Evolutionary conservation across 2,888 invertebrate genomes (phyloP), one percentile per base, ranked within the genome.

Genomic region (Rhagium mordax): DNA sequence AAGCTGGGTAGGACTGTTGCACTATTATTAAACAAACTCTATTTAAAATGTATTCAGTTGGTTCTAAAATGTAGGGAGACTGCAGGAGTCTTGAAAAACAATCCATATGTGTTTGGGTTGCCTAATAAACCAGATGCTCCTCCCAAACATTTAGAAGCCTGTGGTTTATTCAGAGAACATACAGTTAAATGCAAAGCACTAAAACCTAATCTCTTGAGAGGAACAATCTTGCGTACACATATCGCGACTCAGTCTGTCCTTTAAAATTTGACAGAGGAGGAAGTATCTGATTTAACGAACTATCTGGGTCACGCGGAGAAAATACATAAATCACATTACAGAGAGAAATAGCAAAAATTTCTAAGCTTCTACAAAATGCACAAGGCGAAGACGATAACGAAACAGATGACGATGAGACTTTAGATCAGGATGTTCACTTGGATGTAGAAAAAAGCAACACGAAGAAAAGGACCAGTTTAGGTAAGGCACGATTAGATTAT

Each of bases 201-300:
- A 61, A 47, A 75, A 13, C 82, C 81, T 13, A 6, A 48, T 27
- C 51, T 74, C 2, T 74, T 84, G 15, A 77, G 79, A 47, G 79
- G 78, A 20, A 82, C 82, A 5, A 71, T 21, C 6, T 60, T 82
- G 1, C 61, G 81, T 16, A 83, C 81, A 71, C 82, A 82, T 68
- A 78, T 81, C 16, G 82, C 82, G 0, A 81, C 82, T n/a, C 72
- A 77, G 15, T 77, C 76, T 16, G 74, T 64, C 5, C 16, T 65
- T 41, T 49, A 74, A 16, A 48, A 71, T 77, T 18, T 76, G 7
- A 18, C 15, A 33, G 77, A 74, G 8, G 20, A 47, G 13, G 61
- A 68, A 51, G 47, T 74, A 41, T 21, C 66, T 15, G 72, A 76
- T 55, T 41, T 74, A 18, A 74, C 76, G 27, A 70, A 70, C 69